phyloP scores from a whole-genome alignment of 2,797 vertebrate species.

The Arnoldichthys spilopterus region DNA sequence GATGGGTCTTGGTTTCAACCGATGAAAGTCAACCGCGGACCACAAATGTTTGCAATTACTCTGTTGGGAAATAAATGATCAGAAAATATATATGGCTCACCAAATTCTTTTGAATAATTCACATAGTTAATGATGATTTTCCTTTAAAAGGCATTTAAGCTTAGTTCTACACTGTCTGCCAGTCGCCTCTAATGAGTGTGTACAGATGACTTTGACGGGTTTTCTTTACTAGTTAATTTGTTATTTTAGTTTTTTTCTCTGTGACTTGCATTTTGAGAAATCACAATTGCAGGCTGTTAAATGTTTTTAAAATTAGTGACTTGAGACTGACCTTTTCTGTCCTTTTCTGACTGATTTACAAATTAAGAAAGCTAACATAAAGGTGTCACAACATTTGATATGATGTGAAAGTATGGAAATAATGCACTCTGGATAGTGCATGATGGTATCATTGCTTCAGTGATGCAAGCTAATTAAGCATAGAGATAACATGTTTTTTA shows the following conservation, averaged over 20 bases:
- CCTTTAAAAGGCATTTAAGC: background rate
- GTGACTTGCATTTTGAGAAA: background rate
- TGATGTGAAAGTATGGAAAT: background rate
- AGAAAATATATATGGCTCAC: background rate
- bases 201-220: background rate
- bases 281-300: background rate
- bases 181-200: background rate
- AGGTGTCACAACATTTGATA: background rate
- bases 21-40: conserved; percentile 6
- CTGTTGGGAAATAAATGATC: background rate
- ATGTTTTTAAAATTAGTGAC: background rate
- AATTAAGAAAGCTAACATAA: background rate
- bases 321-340: background rate
- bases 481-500: no score
- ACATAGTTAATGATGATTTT: conserved; percentile 7
- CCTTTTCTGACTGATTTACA: background rate
- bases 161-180: background rate
- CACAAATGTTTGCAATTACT: conserved; percentile 22
- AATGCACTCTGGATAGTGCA: background rate
- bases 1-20: conserved; percentile 29
- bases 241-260: background rate
- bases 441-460: background rate
- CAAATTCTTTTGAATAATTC: background rate
- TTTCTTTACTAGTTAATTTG: background rate
- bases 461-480: background rate